Conservation (phyloP, 2,113 vertebrate species). For the Hippocampus mohnikei region DNA sequence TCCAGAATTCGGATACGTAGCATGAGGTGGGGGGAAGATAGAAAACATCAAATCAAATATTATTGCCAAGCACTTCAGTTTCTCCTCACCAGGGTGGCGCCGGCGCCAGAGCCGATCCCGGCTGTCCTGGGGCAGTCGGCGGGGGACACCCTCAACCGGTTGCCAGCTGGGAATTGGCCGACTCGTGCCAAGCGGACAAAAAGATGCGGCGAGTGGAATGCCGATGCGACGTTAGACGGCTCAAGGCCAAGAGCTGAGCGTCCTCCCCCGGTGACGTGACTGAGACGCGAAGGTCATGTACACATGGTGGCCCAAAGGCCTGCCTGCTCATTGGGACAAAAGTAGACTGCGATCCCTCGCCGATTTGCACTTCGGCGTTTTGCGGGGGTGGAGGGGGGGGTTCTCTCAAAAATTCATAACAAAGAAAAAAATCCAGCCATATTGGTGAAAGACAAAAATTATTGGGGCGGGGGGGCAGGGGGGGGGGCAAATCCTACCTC, state of each 20-base stretch:
- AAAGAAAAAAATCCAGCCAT: too few species aligned
- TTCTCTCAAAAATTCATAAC: too few species aligned
- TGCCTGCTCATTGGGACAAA: slow-evolving; percentile 1
- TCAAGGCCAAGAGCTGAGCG: slow-evolving; percentile 25
- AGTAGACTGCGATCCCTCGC: too few species aligned
- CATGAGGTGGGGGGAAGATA: slow-evolving; percentile 12
- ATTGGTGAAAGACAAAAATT: too few species aligned
- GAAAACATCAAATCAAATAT: too few species aligned
- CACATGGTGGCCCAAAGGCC: slow-evolving; percentile 16
- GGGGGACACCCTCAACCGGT: slow-evolving; percentile 15
- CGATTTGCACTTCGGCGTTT: too few species aligned
- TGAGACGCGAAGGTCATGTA: slow-evolving; percentile 23
- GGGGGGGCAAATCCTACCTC: too few species aligned
- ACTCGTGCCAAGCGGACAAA: slow-evolving; percentile 40
- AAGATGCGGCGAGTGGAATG: slow-evolving; percentile 35
- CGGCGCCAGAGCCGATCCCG: too few species aligned
- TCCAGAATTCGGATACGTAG: slow-evolving; percentile 36
- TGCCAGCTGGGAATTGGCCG: slow-evolving; percentile 25
- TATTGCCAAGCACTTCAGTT: too few species aligned
- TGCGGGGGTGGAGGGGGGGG: too few species aligned
- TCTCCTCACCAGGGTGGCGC: too few species aligned
- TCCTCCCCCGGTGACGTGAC: slow-evolving; percentile 13
- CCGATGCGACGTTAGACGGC: slow-evolving; percentile 29
- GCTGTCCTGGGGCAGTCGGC: not conserved
- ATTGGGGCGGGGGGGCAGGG: too few species aligned